Percentiles rank a stretch among this genome's conserved stretches.
Conservation (phyloP, 1,140 invertebrate genomes). For the Bombus affinis region DNA sequence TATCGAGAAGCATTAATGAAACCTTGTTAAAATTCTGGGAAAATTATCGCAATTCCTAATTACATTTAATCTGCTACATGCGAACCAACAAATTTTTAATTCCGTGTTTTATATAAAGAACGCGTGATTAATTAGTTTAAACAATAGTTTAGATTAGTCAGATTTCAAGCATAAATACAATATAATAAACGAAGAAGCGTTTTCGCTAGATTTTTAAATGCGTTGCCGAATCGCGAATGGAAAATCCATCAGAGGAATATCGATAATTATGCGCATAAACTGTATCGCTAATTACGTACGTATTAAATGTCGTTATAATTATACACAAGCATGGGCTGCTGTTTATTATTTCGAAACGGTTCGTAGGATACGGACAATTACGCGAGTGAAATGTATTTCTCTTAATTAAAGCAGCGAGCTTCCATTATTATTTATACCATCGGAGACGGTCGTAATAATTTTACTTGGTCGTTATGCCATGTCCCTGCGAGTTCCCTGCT, state of each 20-base stretch:
- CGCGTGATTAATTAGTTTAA: too few species aligned
- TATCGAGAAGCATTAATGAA: background rate
- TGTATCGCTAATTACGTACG: slow-evolving; percentile 43
- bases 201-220: background rate
- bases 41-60: too few species aligned
- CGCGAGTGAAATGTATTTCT: slow-evolving; percentile 28
- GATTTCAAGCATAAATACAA: too few species aligned
- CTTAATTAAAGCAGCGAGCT: slow-evolving; percentile 42
- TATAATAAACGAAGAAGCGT: too few species aligned
- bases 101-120: background rate
- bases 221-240: background rate
- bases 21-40: background rate
- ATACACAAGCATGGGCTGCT: background rate
- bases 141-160: too few species aligned
- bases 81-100: background rate
- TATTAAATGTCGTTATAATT: slow-evolving; percentile 43
- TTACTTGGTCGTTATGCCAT: background rate
- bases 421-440: slow-evolving; percentile 39
- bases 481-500: background rate
- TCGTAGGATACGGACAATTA: slow-evolving; percentile 19
- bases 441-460: slow-evolving; percentile 33
- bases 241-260: slow-evolving; percentile 16
- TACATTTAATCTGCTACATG: too few species aligned
- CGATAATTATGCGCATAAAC: slow-evolving; percentile 34
- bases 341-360: slow-evolving; percentile 41